Percentiles rank a stretch among this genome's conserved stretches.
phyloP scores from a whole-genome alignment of 2,888 invertebrate species.

The Arge pagana region DNA sequence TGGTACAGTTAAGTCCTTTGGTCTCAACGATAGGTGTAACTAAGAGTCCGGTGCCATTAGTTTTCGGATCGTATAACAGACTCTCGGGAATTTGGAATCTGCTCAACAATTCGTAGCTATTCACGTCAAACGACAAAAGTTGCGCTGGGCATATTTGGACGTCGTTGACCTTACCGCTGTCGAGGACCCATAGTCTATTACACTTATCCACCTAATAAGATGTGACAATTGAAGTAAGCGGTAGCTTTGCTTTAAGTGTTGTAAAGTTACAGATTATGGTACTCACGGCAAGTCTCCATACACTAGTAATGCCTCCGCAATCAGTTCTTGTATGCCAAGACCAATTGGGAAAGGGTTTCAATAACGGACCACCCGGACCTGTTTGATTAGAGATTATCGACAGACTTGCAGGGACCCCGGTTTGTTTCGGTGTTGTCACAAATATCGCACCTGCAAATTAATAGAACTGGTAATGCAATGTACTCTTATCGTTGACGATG shows the following conservation, averaged over 20 bases:
- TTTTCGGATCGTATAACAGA: constrained; percentile 28
- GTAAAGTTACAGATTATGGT: background rate
- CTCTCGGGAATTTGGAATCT: constrained; percentile 33
- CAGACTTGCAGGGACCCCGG: constrained; percentile 73
- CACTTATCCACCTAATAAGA: constrained; percentile 77
- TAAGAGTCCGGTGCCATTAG: constrained; percentile 29
- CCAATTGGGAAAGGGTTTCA: constrained; percentile 70
- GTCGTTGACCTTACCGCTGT: constrained; percentile 67
- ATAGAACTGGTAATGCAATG: too few species aligned
- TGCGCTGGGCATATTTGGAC: constrained; percentile 70
- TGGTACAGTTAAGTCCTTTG: constrained; percentile 25
- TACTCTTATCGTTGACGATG: too few species aligned
- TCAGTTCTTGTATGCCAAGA: constrained; percentile 63
- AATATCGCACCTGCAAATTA: too few species aligned
- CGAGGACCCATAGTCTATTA: constrained; percentile 72
- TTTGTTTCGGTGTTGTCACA: constrained; percentile 67
- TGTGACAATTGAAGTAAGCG: too few species aligned
- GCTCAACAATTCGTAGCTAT: constrained; percentile 52
- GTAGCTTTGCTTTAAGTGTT: too few species aligned
- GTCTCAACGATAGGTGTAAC: constrained; percentile 41
- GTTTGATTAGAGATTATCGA: constrained; percentile 61
- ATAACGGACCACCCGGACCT: constrained; percentile 57
- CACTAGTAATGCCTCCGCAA: constrained; percentile 72
- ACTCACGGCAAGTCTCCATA: constrained; percentile 74
- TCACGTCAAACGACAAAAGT: constrained; percentile 72